Conservation (phyloP, 2,797 vertebrate genomes). For the Paramormyrops hopkinsi region DNA sequence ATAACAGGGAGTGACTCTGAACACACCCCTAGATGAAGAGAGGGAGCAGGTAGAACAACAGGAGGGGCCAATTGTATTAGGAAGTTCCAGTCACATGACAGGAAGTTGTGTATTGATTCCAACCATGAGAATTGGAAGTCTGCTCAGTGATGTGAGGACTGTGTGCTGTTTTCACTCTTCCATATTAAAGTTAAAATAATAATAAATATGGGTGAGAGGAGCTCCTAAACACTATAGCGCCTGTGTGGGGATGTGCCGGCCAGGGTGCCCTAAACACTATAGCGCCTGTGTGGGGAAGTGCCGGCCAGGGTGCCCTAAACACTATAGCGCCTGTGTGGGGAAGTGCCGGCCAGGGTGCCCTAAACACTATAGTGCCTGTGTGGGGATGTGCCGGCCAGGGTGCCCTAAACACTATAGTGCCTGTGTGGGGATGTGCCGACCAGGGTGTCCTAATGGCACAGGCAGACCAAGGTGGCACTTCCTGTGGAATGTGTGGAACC, state of each 20-base stretch:
- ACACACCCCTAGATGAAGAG: background rate
- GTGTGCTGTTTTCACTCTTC: background rate
- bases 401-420: no score
- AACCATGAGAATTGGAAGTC: background rate
- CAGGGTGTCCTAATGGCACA: background rate
- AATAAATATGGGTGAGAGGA: background rate
- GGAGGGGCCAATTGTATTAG: background rate
- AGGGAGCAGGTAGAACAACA: background rate
- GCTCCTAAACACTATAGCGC: background rate
- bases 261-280: background rate
- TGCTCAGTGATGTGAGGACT: background rate
- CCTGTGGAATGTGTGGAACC: background rate
- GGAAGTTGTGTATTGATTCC: background rate
- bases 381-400: no score
- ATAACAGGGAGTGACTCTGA: background rate
- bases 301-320: no score
- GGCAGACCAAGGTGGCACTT: background rate
- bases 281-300: background rate
- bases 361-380: no score
- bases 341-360: no score
- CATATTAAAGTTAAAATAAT: background rate
- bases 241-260: background rate
- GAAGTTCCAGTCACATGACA: background rate
- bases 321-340: no score
- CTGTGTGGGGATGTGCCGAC: background rate